Conservation (phyloP, 2,113 vertebrate genomes). For the Ramphastos sulfuratus region DNA sequence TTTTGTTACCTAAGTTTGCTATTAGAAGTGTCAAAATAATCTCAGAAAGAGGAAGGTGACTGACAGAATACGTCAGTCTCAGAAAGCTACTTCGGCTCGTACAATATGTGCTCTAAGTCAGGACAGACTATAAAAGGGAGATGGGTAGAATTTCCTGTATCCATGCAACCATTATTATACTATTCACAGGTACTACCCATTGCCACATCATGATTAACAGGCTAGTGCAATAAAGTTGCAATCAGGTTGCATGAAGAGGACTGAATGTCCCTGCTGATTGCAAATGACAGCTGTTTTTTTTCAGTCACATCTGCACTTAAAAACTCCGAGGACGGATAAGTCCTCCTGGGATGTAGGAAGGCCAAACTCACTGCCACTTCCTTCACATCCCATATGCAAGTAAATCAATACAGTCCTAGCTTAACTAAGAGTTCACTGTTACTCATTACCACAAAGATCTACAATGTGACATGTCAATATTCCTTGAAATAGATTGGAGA, state of each 20-base stretch:
- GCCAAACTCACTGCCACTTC: background rate
- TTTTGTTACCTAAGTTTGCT: background rate
- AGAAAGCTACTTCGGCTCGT: background rate
- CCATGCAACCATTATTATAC: conserved; percentile 57
- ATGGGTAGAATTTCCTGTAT: conserved; percentile 57
- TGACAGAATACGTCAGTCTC: background rate
- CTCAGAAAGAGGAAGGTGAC: background rate
- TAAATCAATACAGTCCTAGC: background rate
- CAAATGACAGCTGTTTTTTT: conserved; percentile 51
- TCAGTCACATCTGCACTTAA: conserved; percentile 23
- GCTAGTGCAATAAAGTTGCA: conserved; percentile 42
- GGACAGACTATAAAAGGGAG: background rate
- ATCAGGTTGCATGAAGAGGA: conserved; percentile 54
- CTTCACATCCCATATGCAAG: background rate
- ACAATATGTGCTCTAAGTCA: background rate
- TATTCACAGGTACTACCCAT: conserved; percentile 27
- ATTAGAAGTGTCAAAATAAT: background rate
- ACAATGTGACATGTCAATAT: background rate
- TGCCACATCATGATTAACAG: conserved; percentile 46
- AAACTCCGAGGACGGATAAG: background rate
- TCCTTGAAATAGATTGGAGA: background rate
- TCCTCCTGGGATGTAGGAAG: background rate
- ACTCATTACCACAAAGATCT: background rate
- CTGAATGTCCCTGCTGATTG: conserved; percentile 64
- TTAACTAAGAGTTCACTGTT: background rate